Base-by-base conservation (phyloP, 2,797 vertebrate genomes). In the Knipowitschia caucasica region DNA sequence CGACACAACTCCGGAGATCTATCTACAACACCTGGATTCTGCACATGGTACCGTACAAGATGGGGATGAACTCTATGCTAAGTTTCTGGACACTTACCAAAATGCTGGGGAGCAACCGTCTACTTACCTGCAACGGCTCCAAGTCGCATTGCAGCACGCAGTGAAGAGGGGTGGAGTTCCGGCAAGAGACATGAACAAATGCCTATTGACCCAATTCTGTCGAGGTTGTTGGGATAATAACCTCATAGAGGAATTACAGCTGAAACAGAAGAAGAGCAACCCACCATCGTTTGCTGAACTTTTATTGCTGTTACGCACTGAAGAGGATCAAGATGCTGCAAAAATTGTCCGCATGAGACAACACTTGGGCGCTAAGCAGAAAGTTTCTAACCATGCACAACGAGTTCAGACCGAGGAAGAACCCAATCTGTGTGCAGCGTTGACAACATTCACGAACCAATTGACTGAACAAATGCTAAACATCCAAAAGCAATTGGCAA, bases 61-160 rank as follows among this genome's bases (percentile, higher is more conserved):
- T 45, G 52, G 69, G 1, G 69, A 72, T 10, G 56, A 68, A 17
- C 44, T 73, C 1, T 68, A 61, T 26, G 64, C 42, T 1, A 29
- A 27, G 17, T 67, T 63, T 7, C 8, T 67, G 11, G 57, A 52
- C n/a, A 51, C 27, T 0, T 21, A 53, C 1, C 50, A 59, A 4
- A 4, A 71, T 38, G 7, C 15, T 0, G 63, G 59, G 0, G 66
- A 66, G 12, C 59, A 51, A 12, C 40, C 53, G 0, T 74, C 66
- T 8, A 15, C 8, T 1, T 67, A 62, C 9, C 14, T 71, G 17
- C 58, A 62, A 1, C 9, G 40, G 1, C 42, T 44, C 12, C 42
- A 44, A 24, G 23, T 44, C 21, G 15, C 24, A 1, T 5, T 44
- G 3, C 42, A 44, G 7, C 42, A 44, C 4, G 42, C 21, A 2